Evolutionary conservation across 2,797 vertebrate genomes (phyloP), one percentile per base, ranked within the genome.

Genomic region (Aulostomus chinensis): DNA sequence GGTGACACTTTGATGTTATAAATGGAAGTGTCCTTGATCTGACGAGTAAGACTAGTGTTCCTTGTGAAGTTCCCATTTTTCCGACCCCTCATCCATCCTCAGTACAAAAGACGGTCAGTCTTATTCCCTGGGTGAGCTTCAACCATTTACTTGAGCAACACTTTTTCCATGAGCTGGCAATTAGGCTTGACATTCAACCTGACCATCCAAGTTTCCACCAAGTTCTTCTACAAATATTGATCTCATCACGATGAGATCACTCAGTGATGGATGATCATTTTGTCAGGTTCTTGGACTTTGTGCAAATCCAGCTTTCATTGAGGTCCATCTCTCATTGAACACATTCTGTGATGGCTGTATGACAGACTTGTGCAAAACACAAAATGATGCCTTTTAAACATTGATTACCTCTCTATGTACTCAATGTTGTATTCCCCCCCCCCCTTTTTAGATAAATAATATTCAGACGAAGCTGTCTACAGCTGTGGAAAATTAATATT

Each of bases 81-180:
- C 29, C 10, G 28, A 9, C n/a, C 28, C 53, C 48, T 34, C 68
- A 50, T 75, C 59, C 49, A 45, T 58, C 68, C 67, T 16, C 24
- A 0, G 26, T 20, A 20, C 18, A 40, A 51, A 54, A 26, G 38
- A 17, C 35, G 46, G 37, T 20, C 21, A 57, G 57, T 68, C 35
- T 39, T 30, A 47, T 12, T 13, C 17, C 30, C 52, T 43, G 59
- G 56, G 55, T n/a, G 21, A 40, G 59, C 16, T 41, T 61, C 55
- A 57, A 56, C 42, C 61, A 22, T 50, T 60, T 20, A 31, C 49
- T 37, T 21, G 4, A 50, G 49, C 37, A 35, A 61, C 72, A 56
- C 37, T 64, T 60, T 85, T 81, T 77, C 85, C 81, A 76, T 60
- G 63, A 75, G 59, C 38, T 43, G 68, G 59, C 54, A 18, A 7